phyloP scores from a whole-genome alignment of 2,888 invertebrate genomes.

The Nemapogon koenigi region DNA sequence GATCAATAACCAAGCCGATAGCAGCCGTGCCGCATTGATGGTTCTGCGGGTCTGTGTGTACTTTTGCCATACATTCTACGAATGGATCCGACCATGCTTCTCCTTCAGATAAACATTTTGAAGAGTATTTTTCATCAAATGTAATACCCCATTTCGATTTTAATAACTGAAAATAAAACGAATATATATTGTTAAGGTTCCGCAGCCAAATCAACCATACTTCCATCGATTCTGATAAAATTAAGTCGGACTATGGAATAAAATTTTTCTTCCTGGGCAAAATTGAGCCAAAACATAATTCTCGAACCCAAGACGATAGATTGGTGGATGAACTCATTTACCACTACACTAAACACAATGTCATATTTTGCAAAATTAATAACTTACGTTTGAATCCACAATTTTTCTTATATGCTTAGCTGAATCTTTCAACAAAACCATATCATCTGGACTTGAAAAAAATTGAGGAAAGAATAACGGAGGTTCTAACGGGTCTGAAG shows the following conservation, averaged over 20 bases:
- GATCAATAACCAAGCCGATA: conserved; percentile 72
- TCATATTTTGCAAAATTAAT: not conserved
- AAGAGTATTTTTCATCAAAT: conserved; percentile 37
- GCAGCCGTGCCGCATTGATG: conserved; percentile 81
- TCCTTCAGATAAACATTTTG: conserved; percentile 30
- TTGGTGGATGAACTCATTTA: too few species aligned
- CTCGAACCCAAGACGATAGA: too few species aligned
- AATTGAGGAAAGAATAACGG: conserved; percentile 34
- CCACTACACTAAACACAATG: too few species aligned
- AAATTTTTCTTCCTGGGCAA: too few species aligned
- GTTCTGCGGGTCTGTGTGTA: conserved; percentile 78
- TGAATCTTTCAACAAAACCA: conserved; percentile 33
- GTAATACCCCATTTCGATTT: conserved; percentile 48
- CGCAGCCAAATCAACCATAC: too few species aligned
- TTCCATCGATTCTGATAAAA: too few species aligned
- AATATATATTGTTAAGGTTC: too few species aligned
- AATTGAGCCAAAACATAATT: too few species aligned
- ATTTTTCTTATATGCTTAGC: conserved; percentile 26
- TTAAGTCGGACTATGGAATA: too few species aligned
- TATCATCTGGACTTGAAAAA: conserved; percentile 34
- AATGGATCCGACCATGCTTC: conserved; percentile 65
- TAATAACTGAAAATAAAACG: too few species aligned
- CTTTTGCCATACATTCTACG: conserved; percentile 73
- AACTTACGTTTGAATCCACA: conserved; percentile 28
- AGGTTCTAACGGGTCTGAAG: conserved; percentile 29